Evolutionary conservation across 2,797 vertebrate species (phyloP).

Genomic region (Lagorchestes hirsutus): DNA sequence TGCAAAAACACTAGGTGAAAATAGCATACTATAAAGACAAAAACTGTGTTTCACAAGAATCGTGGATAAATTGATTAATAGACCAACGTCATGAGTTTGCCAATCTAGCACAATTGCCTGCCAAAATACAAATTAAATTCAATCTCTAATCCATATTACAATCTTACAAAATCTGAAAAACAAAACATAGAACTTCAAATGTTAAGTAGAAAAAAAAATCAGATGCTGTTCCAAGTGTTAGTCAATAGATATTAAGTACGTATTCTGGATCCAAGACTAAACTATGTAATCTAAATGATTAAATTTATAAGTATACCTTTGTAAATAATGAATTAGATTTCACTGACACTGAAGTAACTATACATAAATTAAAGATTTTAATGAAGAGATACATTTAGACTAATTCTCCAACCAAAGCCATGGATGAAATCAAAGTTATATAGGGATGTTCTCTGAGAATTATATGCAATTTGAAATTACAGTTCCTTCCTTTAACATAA

Average conservation of each 20-base stretch:
- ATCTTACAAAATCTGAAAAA: conserved; percentile 20
- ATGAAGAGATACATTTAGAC: conserved; percentile 13
- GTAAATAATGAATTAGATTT: neutral
- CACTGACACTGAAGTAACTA: conserved; percentile 3
- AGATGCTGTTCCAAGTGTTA: conserved; percentile 23
- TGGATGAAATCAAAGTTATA: neutral
- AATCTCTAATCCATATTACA: conserved; percentile 36
- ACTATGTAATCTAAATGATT: neutral
- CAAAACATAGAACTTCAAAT: conserved; percentile 28
- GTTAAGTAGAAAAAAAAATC: neutral
- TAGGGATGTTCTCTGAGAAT: neutral
- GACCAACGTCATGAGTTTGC: conserved; percentile 42
- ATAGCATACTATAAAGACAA: neutral
- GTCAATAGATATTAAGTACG: neutral
- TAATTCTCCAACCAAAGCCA: conserved; percentile 18
- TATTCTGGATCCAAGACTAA: neutral
- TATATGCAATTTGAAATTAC: neutral
- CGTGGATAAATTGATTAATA: neutral
- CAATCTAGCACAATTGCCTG: conserved; percentile 19
- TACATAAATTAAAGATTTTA: conserved; percentile 28
- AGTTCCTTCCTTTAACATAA: neutral
- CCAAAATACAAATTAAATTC: conserved; percentile 25
- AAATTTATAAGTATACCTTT: neutral
- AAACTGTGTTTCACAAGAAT: conserved; percentile 31
- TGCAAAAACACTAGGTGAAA: conserved; percentile 39